These are phyloP conservation scores for Zaprionus obscuricornis DNA, from an alignment of 2,888 invertebrate genomes.

Conservation along the genomic window DNA sequence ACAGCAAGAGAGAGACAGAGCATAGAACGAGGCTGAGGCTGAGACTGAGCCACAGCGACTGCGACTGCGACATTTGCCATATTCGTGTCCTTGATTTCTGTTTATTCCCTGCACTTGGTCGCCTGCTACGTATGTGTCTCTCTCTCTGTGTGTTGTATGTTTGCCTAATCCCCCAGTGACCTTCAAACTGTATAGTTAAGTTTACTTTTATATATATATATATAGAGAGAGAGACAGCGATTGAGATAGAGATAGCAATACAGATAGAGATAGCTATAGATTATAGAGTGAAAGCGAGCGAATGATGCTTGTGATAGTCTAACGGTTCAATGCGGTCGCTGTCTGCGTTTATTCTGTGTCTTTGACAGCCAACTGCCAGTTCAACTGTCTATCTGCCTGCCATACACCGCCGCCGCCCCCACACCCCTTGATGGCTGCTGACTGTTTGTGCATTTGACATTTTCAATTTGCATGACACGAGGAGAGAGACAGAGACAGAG, in stretches of 20 bases:
- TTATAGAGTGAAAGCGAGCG: too few species aligned
- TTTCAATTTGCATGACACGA: slow-evolving; percentile 73
- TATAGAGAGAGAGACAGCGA: too few species aligned
- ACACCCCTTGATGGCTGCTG: neutral
- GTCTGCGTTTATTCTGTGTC: slow-evolving; percentile 38
- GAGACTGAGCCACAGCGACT: neutral
- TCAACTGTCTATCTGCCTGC: slow-evolving; percentile 55
- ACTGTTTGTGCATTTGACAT: slow-evolving; percentile 74
- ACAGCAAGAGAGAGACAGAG: neutral
- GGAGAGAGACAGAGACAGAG: neutral
- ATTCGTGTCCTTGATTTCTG: slow-evolving; percentile 51
- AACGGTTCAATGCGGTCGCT: slow-evolving; percentile 48
- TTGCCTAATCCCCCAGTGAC: slow-evolving; percentile 50
- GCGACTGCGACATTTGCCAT: slow-evolving; percentile 26
- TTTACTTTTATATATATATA: too few species aligned
- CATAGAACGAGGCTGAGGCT: neutral
- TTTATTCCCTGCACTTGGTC: slow-evolving; percentile 43
- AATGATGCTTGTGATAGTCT: neutral
- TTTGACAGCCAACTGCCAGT: slow-evolving; percentile 62
- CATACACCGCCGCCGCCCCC: neutral
- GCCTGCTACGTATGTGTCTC: slow-evolving; percentile 33
- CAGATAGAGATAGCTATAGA: slow-evolving; percentile 7
- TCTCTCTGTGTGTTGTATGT: neutral
- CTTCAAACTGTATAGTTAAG: slow-evolving; percentile 40
- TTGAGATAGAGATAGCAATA: neutral